Evolutionary conservation across 1,140 invertebrate genomes (phyloP).

Genomic region (Wasmannia auropunctata): DNA sequence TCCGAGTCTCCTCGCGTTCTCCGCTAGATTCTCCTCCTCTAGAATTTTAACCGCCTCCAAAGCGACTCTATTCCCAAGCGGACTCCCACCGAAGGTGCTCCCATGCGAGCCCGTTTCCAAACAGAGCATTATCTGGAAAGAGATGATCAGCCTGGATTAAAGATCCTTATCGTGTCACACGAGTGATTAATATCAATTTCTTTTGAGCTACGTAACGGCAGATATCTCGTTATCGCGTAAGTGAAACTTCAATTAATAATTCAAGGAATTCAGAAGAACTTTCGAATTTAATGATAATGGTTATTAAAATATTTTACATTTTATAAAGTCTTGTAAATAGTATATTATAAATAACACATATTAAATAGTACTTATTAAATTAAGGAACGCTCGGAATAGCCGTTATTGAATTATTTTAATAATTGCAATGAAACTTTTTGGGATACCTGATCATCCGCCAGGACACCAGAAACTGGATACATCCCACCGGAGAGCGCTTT

Average conservation of each 20-base stretch:
- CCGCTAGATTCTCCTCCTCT: conserved; percentile 91
- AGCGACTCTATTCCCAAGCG: conserved; percentile 90
- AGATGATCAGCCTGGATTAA: not conserved
- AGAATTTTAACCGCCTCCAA: conserved; percentile 87
- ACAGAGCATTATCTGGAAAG: conserved; percentile 89
- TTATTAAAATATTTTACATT: conserved; percentile 22
- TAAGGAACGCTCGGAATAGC: not conserved
- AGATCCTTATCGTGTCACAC: not conserved
- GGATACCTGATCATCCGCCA: conserved; percentile 89
- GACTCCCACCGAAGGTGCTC: conserved; percentile 95
- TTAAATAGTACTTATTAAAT: no score
- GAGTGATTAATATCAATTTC: not conserved
- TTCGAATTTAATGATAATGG: not conserved
- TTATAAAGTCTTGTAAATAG: conserved; percentile 12
- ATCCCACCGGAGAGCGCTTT: conserved; percentile 95
- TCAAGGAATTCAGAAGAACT: no score
- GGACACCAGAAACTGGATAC: conserved; percentile 92
- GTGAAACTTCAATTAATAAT: not conserved
- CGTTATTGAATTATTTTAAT: conserved; percentile 9
- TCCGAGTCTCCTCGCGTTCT: conserved; percentile 90
- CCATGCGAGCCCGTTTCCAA: conserved; percentile 93
- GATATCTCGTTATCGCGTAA: not conserved
- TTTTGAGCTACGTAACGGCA: not conserved
- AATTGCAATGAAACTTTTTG: not conserved
- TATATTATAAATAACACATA: not conserved